Conservation (phyloP, 1,140 invertebrate genomes). For the Phortica variegata region DNA sequence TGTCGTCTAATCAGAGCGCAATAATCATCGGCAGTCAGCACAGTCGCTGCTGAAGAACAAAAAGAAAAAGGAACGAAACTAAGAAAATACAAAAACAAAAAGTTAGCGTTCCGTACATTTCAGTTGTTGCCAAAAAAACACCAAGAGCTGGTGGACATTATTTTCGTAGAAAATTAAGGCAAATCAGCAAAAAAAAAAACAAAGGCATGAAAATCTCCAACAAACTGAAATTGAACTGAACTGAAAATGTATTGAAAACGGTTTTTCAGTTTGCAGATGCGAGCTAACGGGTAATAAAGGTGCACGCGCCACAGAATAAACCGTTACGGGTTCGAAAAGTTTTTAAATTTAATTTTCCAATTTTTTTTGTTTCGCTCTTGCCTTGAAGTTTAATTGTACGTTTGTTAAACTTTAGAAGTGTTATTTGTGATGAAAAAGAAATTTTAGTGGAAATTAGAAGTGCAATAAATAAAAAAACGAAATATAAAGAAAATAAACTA, state of each 20-base stretch:
- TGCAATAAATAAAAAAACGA: constrained; percentile 5
- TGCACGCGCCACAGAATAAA: constrained; percentile 29
- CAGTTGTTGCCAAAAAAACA: constrained; percentile 5
- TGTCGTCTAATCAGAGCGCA: constrained; percentile 19
- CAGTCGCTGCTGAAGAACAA: constrained; percentile 2
- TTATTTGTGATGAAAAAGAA: too few species aligned
- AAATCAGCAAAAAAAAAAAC: constrained; percentile 17
- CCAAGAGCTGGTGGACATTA: too few species aligned
- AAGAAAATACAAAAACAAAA: constrained; percentile 36
- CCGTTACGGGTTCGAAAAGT: too few species aligned
- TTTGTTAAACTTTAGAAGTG: too few species aligned
- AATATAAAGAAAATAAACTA: constrained; percentile 14
- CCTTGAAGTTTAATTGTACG: too few species aligned
- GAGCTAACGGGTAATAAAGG: constrained; percentile 53
- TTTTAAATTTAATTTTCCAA: too few species aligned
- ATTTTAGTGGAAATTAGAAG: too few species aligned
- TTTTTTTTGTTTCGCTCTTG: too few species aligned
- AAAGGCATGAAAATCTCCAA: constrained; percentile 46
- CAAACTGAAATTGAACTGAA: constrained; percentile 22
- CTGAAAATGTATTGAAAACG: constrained; percentile 50
- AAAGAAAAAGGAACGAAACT: constrained; percentile 41
- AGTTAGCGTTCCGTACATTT: neutral
- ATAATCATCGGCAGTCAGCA: constrained; percentile 21
- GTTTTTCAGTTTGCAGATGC: constrained; percentile 53
- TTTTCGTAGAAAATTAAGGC: too few species aligned